A percentile compares a stretch with the other conserved stretches of the same genome.
phyloP scores from a whole-genome alignment of 2,888 invertebrate genomes.

The Artemia sp. region DNA sequence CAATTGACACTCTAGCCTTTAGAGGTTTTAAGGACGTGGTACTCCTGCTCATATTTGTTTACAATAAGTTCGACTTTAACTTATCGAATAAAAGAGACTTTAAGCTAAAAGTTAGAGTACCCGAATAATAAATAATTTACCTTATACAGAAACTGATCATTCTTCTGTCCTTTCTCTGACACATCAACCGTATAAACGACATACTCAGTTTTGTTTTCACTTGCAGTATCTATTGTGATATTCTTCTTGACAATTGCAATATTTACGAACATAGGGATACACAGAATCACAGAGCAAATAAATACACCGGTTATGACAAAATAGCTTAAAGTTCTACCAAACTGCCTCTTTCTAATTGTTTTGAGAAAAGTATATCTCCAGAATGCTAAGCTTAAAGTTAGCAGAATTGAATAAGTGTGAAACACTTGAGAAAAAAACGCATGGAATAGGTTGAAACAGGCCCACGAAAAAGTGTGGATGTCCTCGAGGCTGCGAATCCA shows the following conservation, averaged over 20 bases:
- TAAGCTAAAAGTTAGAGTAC: too few species aligned
- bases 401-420: constrained; percentile 7
- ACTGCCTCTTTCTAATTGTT: background rate
- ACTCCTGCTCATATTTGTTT: too few species aligned
- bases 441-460: constrained; percentile 11
- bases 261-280: constrained; percentile 5
- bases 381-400: constrained; percentile 5
- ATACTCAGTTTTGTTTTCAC: background rate
- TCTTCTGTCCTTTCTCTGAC: background rate
- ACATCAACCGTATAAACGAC: constrained; percentile 7
- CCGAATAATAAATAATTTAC: background rate
- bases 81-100: too few species aligned
- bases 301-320: background rate
- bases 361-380: background rate
- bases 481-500: background rate
- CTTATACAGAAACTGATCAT: constrained; percentile 4
- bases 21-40: too few species aligned
- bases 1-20: too few species aligned
- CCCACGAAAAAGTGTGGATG: constrained; percentile 2
- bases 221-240: background rate
- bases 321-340: constrained; percentile 1
- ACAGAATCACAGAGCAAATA: background rate
- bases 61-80: too few species aligned
- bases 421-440: constrained; percentile 6
- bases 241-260: background rate